A percentile compares a stretch with the other conserved stretches of the same genome.
Evolutionary conservation across 2,797 vertebrate genomes (phyloP).

Genomic region (Phoeniculus purpureus): DNA sequence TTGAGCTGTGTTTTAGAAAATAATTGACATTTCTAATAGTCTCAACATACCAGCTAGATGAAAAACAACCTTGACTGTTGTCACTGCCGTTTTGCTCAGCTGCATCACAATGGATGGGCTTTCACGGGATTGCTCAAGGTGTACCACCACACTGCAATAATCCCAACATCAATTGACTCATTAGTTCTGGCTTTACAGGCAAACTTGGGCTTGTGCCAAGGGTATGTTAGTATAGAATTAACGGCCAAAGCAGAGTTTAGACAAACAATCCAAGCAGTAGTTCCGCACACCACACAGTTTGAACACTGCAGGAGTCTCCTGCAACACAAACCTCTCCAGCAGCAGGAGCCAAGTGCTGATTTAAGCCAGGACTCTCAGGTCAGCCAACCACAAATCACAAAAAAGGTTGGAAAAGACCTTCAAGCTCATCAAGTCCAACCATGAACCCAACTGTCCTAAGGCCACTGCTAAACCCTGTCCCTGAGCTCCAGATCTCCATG

Average conservation of each 20-base stretch:
- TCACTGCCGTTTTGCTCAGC: rapidly evolving
- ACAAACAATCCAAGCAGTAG: not conserved
- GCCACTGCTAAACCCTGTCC: too few relatives aligned
- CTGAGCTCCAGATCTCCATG: too few relatives aligned
- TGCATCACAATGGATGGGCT: rapidly evolving
- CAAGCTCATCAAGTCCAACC: too few relatives aligned
- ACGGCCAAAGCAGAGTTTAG: not conserved
- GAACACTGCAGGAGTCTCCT: not conserved
- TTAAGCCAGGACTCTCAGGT: not conserved
- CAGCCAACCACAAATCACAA: not conserved
- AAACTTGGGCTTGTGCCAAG: not conserved
- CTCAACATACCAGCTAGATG: not conserved
- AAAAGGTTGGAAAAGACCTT: too few relatives aligned
- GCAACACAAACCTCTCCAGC: not conserved
- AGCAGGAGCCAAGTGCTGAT: not conserved
- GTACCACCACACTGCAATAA: not conserved
- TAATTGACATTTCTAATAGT: not conserved
- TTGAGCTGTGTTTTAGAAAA: not conserved
- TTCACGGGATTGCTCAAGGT: not conserved
- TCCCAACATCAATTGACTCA: not conserved
- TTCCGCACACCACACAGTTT: rapidly evolving
- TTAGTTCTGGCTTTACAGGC: not conserved
- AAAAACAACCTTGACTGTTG: not conserved
- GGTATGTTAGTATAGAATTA: not conserved
- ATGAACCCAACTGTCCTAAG: too few relatives aligned